phyloP scores from a whole-genome alignment of 2,888 invertebrate genomes.

The Muscina levida region DNA sequence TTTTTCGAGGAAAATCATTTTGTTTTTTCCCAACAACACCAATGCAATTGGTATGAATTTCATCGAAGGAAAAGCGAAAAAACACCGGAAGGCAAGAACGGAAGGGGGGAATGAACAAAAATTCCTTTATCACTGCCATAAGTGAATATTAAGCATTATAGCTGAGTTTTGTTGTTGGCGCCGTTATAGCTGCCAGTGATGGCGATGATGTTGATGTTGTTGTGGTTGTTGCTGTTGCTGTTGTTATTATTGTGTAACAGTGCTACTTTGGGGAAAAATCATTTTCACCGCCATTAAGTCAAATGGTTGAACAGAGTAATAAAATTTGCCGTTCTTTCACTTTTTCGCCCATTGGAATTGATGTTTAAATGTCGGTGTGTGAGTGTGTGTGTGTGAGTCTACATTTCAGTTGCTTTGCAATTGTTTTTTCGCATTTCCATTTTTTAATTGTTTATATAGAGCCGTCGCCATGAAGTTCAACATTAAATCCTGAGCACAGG shows the following conservation, averaged over 20 bases:
- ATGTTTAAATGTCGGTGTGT: not conserved
- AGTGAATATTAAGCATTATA: conserved; percentile 60
- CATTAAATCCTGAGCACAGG: conserved; percentile 22
- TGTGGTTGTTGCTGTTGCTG: not conserved
- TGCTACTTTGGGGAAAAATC: conserved; percentile 65
- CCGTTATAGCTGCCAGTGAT: no score
- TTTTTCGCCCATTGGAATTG: not conserved
- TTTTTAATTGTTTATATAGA: conserved; percentile 69
- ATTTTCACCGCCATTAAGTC: conserved; percentile 78
- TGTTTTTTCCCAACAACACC: not conserved
- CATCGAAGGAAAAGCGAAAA: no score
- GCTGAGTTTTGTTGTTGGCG: conserved; percentile 9
- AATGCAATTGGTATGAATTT: conserved; percentile 20
- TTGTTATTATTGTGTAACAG: conserved; percentile 2
- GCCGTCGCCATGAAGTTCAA: conserved; percentile 51
- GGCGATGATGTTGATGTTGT: conserved; percentile 5
- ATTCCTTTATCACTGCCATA: conserved; percentile 54
- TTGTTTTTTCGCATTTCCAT: conserved; percentile 49
- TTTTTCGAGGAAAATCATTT: conserved; percentile 25
- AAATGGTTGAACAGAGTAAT: conserved; percentile 77
- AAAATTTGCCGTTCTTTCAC: conserved; percentile 70
- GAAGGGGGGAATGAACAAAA: conserved; percentile 18
- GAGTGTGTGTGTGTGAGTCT: conserved; percentile 50
- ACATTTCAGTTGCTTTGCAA: conserved; percentile 36
- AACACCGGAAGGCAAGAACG: no score